phyloP scores from a whole-genome alignment of 2,888 invertebrate genomes.

The Formica aserva region DNA sequence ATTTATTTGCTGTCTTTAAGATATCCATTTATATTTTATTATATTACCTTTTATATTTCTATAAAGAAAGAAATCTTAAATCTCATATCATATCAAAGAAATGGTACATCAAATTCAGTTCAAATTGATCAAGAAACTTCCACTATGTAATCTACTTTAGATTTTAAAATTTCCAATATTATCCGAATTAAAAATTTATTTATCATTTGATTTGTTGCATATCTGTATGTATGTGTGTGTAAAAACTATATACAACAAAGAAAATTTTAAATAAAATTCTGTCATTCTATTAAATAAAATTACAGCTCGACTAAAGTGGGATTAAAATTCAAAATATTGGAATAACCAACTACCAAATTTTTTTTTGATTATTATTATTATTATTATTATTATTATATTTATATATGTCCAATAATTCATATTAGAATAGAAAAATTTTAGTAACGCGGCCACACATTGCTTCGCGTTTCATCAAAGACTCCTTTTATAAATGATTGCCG shows the following conservation, averaged over 20 bases:
- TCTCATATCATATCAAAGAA: background rate
- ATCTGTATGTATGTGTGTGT: background rate
- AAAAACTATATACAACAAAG: background rate
- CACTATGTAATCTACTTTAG: background rate
- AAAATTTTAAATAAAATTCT: background rate
- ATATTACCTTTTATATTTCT: no score
- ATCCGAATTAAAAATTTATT: background rate
- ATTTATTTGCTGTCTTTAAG: background rate
- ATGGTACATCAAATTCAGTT: background rate
- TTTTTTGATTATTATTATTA: background rate
- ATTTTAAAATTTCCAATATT: background rate
- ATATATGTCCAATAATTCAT: background rate
- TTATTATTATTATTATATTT: background rate
- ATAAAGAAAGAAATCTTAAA: background rate
- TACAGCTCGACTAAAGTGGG: background rate
- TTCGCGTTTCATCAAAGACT: slow-evolving; percentile 4
- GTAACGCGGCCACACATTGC: background rate
- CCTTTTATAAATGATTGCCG: slow-evolving; percentile 3
- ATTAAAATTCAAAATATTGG: background rate
- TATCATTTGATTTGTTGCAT: background rate
- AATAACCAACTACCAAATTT: background rate
- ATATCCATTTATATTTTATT: background rate
- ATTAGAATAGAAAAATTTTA: background rate
- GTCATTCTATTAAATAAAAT: background rate
- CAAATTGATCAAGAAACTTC: background rate